phyloP scores from a whole-genome alignment of 2,888 invertebrate species.

The Nemurella pictetii region DNA sequence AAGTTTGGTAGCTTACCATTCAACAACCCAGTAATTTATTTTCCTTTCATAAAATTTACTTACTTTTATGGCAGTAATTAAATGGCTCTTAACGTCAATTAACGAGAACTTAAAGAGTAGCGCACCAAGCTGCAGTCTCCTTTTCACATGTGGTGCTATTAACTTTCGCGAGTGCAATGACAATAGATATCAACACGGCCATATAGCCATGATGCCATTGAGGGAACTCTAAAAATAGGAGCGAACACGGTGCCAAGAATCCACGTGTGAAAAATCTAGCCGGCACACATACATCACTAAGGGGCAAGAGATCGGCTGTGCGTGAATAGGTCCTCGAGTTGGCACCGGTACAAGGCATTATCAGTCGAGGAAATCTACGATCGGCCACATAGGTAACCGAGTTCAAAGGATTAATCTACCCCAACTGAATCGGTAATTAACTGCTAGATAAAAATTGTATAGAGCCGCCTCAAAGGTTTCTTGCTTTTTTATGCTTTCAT shows the following conservation, averaged over 20 bases:
- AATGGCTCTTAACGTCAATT: neutral
- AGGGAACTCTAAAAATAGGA: neutral
- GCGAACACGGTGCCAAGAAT: neutral
- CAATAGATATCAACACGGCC: slow-evolving; percentile 18
- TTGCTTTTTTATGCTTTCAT: neutral
- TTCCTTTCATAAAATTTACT: neutral
- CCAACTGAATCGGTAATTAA: neutral
- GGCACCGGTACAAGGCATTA: neutral
- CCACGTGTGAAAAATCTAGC: neutral
- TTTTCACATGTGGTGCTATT: neutral
- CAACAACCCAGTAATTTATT: too few species aligned
- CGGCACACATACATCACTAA: neutral
- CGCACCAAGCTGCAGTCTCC: neutral
- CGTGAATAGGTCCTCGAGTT: neutral
- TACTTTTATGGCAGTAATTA: neutral
- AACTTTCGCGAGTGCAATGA: slow-evolving; percentile 17
- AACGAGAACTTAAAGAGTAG: neutral
- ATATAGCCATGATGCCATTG: neutral
- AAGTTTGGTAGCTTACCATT: too few species aligned
- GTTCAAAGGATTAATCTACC: neutral
- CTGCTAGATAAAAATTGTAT: neutral
- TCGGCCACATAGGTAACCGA: neutral
- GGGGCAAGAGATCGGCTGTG: neutral
- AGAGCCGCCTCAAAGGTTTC: neutral
- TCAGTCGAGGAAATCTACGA: neutral